Conservation (phyloP, 1,140 invertebrate genomes). For the Apis cerana region DNA sequence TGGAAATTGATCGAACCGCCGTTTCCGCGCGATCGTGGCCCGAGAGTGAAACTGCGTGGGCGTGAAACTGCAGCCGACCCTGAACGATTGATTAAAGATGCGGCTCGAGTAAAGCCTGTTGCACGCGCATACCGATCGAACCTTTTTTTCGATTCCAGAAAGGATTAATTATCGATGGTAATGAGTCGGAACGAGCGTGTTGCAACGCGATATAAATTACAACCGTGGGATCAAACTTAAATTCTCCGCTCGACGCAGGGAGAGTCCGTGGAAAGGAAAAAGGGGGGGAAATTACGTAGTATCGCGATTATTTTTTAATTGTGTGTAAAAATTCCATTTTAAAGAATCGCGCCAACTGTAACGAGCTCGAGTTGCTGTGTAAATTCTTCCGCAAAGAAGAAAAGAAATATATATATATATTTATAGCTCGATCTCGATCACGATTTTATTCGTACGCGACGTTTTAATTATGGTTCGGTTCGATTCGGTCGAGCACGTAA, state of each 20-base stretch:
- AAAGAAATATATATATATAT: background rate
- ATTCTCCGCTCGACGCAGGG: background rate
- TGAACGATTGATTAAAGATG: conserved; percentile 27
- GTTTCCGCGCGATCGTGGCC: background rate
- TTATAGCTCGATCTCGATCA: too few relatives aligned
- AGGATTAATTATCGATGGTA: background rate
- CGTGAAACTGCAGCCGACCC: conserved; percentile 7
- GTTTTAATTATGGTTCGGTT: background rate
- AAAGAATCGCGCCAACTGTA: too few relatives aligned
- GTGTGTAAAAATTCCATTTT: too few relatives aligned
- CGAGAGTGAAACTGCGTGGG: background rate
- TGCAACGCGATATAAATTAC: background rate
- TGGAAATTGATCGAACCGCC: background rate
- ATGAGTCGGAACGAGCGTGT: background rate
- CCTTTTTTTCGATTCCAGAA: background rate
- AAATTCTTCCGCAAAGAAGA: too few relatives aligned
- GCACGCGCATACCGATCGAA: background rate
- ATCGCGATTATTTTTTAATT: too few relatives aligned
- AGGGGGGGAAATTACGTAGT: too few relatives aligned
- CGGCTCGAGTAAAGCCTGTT: conserved; percentile 31
- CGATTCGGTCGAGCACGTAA: background rate
- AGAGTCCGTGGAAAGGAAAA: too few relatives aligned
- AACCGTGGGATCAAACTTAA: background rate
- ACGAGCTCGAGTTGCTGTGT: too few relatives aligned
- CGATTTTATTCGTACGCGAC: background rate